Evolutionary conservation across 2,797 vertebrate genomes (phyloP), one percentile per base, ranked within the genome.

Genomic region (Sebastes glaucus): DNA sequence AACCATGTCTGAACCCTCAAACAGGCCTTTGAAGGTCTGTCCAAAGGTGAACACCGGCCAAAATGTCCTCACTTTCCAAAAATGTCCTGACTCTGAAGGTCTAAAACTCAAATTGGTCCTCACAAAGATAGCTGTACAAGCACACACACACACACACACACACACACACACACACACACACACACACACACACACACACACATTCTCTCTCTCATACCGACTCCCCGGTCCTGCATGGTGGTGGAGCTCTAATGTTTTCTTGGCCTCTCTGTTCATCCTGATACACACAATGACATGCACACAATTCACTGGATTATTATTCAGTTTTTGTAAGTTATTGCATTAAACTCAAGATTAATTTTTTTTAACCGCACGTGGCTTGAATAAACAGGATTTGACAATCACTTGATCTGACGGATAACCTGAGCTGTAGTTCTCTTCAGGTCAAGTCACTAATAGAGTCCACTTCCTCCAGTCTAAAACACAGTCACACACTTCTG

Each of bases 361-460:
- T 38, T 38, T 38, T 38, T 38, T 13, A 38, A 38, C 11, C 1
- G 11, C 38, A 42, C 0, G 10, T 42, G 13, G 38, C 0, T 42
- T 42, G 38, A 42, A 14, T 42, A 42, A 42, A 42, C 38, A 42
- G 13, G 13, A 42, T 10, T 13, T 27, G 32, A 69, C 18, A 28
- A 94, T 95, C 90, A 98, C 98, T 95, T 95, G 68, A 97, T 98
- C 94, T 99, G 98, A 84, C 87, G 92, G 78, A 94, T 57, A 0
- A 96, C 95, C 88, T 99, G 96, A 78, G 90, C 91, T 66, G 96
- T 88, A 7, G 97, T 98, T 83, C 96, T 96, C 76, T 97, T 97
- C 89, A 99, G 91, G 33, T 96, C 27, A 99, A 94, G 52, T 99
- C 97, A 96, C 94, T 83, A 38, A 38, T 38, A 38, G 35, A 13